Evolutionary conservation across 35 echinoderm and acorn worm genomes (phyloP).

Genomic region (Lytechinus variegatus): DNA sequence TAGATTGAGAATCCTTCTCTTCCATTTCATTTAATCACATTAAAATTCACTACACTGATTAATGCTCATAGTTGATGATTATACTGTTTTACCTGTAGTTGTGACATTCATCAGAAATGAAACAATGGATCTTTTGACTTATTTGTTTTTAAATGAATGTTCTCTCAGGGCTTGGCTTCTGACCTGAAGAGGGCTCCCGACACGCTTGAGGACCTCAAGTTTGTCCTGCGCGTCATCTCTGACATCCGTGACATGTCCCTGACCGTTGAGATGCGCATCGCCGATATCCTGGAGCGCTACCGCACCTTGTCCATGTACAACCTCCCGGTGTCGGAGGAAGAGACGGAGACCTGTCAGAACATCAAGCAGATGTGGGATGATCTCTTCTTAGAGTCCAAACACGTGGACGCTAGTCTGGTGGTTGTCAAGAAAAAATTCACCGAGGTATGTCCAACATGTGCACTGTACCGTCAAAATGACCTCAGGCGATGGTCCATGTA

Average conservation of each 20-base stretch:
- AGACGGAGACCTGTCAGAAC: conserved; percentile 75
- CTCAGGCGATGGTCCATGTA: no score
- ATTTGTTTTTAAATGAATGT: not conserved
- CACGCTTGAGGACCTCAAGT: conserved; percentile 96
- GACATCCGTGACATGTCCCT: conserved; percentile 96
- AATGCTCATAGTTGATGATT: no score
- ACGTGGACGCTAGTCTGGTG: conserved; percentile 95
- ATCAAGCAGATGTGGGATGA: conserved; percentile 92
- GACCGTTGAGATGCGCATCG: conserved; percentile 91
- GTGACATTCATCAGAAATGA: no score
- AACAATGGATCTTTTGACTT: no score
- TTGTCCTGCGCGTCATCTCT: conserved; percentile 94
- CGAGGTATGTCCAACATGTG: conserved; percentile 63
- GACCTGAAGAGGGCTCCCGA: conserved; percentile 91
- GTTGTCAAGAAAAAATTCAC: conserved; percentile 99
- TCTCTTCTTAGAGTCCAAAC: conserved; percentile 91
- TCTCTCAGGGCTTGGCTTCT: conserved; percentile 62
- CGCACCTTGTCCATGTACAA: conserved; percentile 92
- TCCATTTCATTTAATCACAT: no score
- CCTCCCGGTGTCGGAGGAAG: conserved; percentile 77
- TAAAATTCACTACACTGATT: no score
- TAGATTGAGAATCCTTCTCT: no score
- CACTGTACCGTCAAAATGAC: no score
- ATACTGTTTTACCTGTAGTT: no score
- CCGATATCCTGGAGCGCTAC: conserved; percentile 93